Percentiles rank a stretch among this genome's conserved stretches.
Conservation (phyloP, 2,113 vertebrate species). For the Microcebus lehilahytsara region DNA sequence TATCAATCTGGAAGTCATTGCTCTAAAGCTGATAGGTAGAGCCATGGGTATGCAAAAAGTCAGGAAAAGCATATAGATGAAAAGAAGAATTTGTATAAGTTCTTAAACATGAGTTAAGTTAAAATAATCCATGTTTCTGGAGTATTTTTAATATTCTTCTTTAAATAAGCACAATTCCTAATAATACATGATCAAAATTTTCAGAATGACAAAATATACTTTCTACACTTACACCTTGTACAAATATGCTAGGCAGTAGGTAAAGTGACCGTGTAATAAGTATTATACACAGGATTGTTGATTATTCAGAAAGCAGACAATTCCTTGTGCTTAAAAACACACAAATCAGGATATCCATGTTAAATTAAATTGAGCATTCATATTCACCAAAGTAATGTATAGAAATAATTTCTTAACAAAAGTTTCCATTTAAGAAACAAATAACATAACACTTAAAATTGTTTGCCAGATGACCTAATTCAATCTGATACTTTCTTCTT, state of each 20-base stretch:
- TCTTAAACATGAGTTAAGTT: background rate
- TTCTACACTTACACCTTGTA: background rate
- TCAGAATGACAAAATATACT: background rate
- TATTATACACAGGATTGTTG: background rate
- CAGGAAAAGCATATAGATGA: background rate
- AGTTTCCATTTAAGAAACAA: background rate
- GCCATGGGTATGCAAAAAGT: background rate
- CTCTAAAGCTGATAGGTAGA: background rate
- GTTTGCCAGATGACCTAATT: background rate
- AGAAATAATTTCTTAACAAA: background rate
- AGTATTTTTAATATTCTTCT: background rate
- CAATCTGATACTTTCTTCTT: background rate
- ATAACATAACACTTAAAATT: background rate
- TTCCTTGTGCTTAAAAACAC: background rate
- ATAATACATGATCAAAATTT: background rate
- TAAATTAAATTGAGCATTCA: background rate
- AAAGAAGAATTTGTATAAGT: background rate
- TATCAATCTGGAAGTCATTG: background rate
- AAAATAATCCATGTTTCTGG: background rate
- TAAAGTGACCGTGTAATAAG: background rate
- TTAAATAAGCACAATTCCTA: background rate
- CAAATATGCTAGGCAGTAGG: background rate
- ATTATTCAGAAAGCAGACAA: background rate
- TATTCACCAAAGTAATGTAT: background rate
- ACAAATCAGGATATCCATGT: background rate